Conservation (phyloP, 2,888 invertebrate species). For the Hecatera dysodea region DNA sequence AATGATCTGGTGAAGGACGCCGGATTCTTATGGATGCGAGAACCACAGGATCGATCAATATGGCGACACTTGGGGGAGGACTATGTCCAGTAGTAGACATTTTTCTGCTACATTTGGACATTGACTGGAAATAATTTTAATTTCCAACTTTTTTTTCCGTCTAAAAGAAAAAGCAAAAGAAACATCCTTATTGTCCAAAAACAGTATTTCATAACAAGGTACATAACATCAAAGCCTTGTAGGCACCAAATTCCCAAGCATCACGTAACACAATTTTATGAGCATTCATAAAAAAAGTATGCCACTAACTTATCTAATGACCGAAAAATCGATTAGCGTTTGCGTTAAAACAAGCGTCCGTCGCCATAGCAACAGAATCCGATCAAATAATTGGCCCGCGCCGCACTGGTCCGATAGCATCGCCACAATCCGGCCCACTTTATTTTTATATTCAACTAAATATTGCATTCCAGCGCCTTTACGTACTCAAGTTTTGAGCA, state of each 20-base stretch:
- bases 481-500: slow-evolving; percentile 67
- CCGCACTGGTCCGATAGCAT: slow-evolving; percentile 72
- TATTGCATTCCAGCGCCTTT: slow-evolving; percentile 78
- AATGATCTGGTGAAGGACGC: too few relatives aligned
- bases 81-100: too few relatives aligned
- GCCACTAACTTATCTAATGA: slow-evolving; percentile 62
- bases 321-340: slow-evolving; percentile 67
- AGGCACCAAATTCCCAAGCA: slow-evolving; percentile 43
- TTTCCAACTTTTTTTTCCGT: not conserved
- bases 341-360: slow-evolving; percentile 65
- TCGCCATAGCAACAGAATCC: slow-evolving; percentile 81
- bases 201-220: slow-evolving; percentile 19
- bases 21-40: too few relatives aligned
- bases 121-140: too few relatives aligned
- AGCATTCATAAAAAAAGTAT: slow-evolving; percentile 59
- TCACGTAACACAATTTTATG: slow-evolving; percentile 58
- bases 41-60: too few relatives aligned
- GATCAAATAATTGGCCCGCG: slow-evolving; percentile 79
- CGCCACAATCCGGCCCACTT: slow-evolving; percentile 71
- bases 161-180: not conserved
- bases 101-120: too few relatives aligned
- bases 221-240: slow-evolving; percentile 26
- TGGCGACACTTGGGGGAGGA: too few relatives aligned
- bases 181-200: slow-evolving; percentile 14
- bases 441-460: slow-evolving; percentile 75